Evolutionary conservation across 2,797 vertebrate species (phyloP).

Genomic region (Rhinella marina): DNA sequence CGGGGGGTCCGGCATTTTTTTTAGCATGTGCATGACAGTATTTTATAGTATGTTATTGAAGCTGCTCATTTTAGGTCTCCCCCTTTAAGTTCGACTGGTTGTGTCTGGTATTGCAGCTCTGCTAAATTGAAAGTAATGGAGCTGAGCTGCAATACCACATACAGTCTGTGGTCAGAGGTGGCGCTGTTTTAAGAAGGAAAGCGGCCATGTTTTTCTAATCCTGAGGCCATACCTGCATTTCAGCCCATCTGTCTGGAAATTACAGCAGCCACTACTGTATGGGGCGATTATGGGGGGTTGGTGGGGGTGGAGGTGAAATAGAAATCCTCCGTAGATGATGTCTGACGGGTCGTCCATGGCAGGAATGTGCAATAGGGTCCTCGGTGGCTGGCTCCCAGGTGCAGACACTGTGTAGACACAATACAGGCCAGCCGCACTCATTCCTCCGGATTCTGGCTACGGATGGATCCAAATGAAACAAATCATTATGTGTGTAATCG

Average conservation of each 20-base stretch:
- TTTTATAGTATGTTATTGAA: no score
- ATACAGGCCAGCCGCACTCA: background rate
- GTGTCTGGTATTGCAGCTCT: no score
- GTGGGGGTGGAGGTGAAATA: background rate
- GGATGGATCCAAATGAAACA: constrained; percentile 25
- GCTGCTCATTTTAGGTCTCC: no score
- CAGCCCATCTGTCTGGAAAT: background rate
- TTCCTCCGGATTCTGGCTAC: background rate
- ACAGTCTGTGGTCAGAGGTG: no score
- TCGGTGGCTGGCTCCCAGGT: background rate
- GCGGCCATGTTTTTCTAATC: no score
- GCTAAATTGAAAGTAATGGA: no score
- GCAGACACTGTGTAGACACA: background rate
- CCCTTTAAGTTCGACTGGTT: no score
- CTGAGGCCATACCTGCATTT: background rate
- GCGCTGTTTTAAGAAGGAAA: no score
- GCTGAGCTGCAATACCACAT: no score
- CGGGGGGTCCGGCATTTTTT: no score
- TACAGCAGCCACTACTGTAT: background rate
- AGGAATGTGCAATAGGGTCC: background rate
- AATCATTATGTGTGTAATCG: constrained; percentile 33
- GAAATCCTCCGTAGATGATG: background rate
- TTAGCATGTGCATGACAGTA: no score
- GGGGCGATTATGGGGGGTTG: background rate
- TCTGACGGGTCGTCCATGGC: background rate